Base-by-base conservation (phyloP, 2,888 invertebrate genomes). In the Stramonita haemastoma region DNA sequence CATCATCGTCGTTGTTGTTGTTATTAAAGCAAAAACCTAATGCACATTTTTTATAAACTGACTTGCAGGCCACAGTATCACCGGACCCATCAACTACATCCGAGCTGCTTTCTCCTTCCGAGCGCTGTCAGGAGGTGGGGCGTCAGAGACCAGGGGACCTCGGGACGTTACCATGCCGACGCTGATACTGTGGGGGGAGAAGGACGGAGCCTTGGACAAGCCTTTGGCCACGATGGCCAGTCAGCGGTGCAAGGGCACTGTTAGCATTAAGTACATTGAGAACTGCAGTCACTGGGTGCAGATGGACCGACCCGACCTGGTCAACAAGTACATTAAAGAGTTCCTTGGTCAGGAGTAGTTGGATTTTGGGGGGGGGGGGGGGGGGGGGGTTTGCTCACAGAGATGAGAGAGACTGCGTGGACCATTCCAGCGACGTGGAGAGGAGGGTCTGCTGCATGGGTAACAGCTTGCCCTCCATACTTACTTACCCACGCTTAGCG, bases 221-320 rank as follows among this genome's bases (percentile, higher is more conserved):
- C 92, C 90, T 0, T 73, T 94, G 66, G 92, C 93, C 29, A 79
- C 86, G 4, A 79, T 66, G 36, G 86, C 60, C 26, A 86, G 87
- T 73, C 83, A 90, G 66, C 89, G 87, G 46, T 86, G 89, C 26
- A 86, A 87, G 22, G 89, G 86, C 56, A 90, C 57, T 19, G 89
- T 90, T 81, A 90, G 77, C 0, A 66, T 96, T 93, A 81, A 81
- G 81, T 81, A 81, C 81, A 97, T 97, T 90, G 97, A 97, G 85
- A 97, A 96, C 96, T 97, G 97, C 4, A 97, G 97, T 36, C 98
- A 98, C 96, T 98, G 97, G 96, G 97, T 98, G 0, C 98, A 98
- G 93, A 97, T 98, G 95, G 98, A 98, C 95, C 96, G 97, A 90
- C 97, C 97, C 0, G 96, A 97, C 17, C 95, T 96, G 90, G 97